These are phyloP conservation scores for Ciona savignyi DNA, from an alignment of 23 tunicate species.

Conservation along the genomic window DNA sequence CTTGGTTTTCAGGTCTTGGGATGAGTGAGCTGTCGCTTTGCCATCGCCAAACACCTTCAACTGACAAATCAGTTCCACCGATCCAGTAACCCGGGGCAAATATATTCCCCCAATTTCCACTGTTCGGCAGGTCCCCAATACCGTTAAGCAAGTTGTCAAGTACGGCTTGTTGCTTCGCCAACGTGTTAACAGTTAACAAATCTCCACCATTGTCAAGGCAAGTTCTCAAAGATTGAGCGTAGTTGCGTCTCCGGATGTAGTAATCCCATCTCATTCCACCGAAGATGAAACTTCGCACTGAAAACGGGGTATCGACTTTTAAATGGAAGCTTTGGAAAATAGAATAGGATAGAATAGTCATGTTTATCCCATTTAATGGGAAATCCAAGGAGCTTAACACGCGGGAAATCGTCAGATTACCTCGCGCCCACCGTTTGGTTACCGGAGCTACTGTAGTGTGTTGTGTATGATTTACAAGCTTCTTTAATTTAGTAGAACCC, in stretches of 20 bases:
- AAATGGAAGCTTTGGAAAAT: no score
- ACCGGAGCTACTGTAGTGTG: no score
- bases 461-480: no score
- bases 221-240: slow-evolving; percentile 6
- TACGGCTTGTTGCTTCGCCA: slow-evolving; percentile 13
- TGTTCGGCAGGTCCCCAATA: slow-evolving; percentile 16
- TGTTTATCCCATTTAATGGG: no score
- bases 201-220: slow-evolving; percentile 2
- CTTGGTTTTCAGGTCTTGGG: background rate
- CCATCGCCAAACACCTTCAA: slow-evolving; percentile 36
- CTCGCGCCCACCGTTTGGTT: no score
- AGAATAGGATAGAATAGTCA: no score
- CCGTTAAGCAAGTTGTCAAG: background rate
- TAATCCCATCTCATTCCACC: slow-evolving; percentile 5
- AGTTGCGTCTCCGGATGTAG: slow-evolving; percentile 8
- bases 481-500: no score
- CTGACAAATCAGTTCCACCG: slow-evolving; percentile 28
- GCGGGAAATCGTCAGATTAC: no score
- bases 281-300: slow-evolving; percentile 20
- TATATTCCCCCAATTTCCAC: slow-evolving; percentile 6
- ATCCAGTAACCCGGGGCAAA: slow-evolving; percentile 46
- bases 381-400: no score
- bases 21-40: background rate
- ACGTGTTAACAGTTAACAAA: slow-evolving; percentile 19
- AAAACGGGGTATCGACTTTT: no score